Evolutionary conservation across 2,888 invertebrate genomes (phyloP), one percentile per base, ranked within the genome.

Genomic region (Ctena decussata): DNA sequence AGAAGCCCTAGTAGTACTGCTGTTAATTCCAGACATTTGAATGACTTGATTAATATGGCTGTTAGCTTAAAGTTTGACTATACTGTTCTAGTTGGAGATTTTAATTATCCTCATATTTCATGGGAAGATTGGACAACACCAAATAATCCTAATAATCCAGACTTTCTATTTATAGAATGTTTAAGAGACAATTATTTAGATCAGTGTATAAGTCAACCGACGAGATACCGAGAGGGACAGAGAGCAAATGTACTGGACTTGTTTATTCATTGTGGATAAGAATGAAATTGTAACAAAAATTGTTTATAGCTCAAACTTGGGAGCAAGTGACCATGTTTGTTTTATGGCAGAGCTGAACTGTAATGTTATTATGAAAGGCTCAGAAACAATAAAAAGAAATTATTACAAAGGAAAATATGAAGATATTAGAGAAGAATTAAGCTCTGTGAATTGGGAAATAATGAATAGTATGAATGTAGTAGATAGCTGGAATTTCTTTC

Each of bases 21-120:
- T 24, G 27, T 44, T 27, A 72, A 72, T 72, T 44, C 44, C 30
- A 46, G 44, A 30, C 41, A 46, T 44, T 46, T 72, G 44, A 72
- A 44, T 44, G 72, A 72, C 12, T 15, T 72, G 27, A 72, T 72
- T 41, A 44, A 27, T 30, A 41, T 41, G 44, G 44, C 72, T 44
- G 46, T 72, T 72, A 18, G 44, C 30, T 21, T 72, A 35, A 72
- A 72, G 2, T 44, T 27, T 72, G 72, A 72, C 44, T 72, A 72
- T 41, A 72, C 41, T 27, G 72, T 72, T 24, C 11, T 72, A 15
- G 44, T 72, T 27, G 72, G 72, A 72, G 72, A 72, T 30, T 72
- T 72, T n/a, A 72, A 72, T 72, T 72, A 44, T 72, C 72, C 72
- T n/a, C 12, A n/a, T 24, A 72, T 72, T n/a, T 11, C 72, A 27